Percentiles rank a stretch among this genome's conserved stretches.
These are phyloP conservation scores for Rhinichthys klamathensis DNA, from an alignment of 2,113 vertebrate species.

Conservation along the genomic window DNA sequence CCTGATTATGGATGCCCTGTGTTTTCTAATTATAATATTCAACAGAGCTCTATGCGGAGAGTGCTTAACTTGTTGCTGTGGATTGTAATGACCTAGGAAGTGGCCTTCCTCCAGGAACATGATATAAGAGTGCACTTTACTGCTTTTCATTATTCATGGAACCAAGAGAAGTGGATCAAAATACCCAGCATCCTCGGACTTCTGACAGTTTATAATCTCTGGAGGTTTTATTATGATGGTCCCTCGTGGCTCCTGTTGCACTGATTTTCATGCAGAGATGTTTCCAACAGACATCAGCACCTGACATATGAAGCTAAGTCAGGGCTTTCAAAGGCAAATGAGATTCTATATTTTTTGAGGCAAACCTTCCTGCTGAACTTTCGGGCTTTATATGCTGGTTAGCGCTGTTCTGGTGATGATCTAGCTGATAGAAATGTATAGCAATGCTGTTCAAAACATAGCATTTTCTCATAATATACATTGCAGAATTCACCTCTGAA, in stretches of 20 bases:
- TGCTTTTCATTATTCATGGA: constrained; percentile 44
- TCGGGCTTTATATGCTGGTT: not conserved
- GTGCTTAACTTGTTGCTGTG: not conserved
- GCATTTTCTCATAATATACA: not conserved
- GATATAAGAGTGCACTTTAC: constrained; percentile 14
- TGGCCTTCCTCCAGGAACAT: not conserved
- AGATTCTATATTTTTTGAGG: not conserved
- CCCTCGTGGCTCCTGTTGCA: not conserved
- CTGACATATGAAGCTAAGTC: constrained; percentile 31
- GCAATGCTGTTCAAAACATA: not conserved
- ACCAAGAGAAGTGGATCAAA: constrained; percentile 21
- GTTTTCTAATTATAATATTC: constrained; percentile 25
- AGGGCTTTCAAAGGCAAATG: not conserved
- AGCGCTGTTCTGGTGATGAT: not conserved
- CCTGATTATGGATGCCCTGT: constrained; percentile 5
- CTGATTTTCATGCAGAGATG: constrained; percentile 32
- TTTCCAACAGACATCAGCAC: constrained; percentile 30
- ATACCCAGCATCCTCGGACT: not conserved
- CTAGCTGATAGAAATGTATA: not conserved
- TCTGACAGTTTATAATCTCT: constrained; percentile 14
- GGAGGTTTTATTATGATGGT: constrained; percentile 29
- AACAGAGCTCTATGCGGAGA: not conserved
- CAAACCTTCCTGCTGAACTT: not conserved
- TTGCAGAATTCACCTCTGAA: no score
- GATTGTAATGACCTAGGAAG: not conserved